Base-by-base conservation (phyloP, 2,888 invertebrate species). In the Stenichneumon culpator region DNA sequence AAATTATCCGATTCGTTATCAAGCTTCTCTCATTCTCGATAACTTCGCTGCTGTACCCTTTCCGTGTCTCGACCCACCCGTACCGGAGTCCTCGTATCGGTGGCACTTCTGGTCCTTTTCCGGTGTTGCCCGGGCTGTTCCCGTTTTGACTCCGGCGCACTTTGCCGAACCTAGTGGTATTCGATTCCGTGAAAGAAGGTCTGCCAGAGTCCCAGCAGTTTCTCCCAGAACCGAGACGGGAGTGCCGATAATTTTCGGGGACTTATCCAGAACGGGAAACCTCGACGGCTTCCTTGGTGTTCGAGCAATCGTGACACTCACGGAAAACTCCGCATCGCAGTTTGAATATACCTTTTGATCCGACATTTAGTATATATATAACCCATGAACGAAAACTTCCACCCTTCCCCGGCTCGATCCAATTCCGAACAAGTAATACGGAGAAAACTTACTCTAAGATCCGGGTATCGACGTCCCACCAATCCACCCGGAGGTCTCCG, bases 1-100 rank as follows among this genome's bases (percentile, higher is more conserved):
- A 79, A 85, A 85, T 85, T 85, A 84, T 81, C 74, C 77, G 63
- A 28, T 54, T 77, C 77, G 69, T 84, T 84, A 79, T 74, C 54
- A 14, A 67, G 54, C 50, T 36, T 79, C 68, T 47, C 57, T 68
- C 52, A 36, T 75, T 73, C 78, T 78, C 52, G 74, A 68, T 69
- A 74, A 74, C 52, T 79, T 65, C 22, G 69, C 57, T 75, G 73
- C 69, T 73, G 79, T 72, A 70, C 52, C 47, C 44, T 47, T 11
- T 1, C 39, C 39, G 9, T 2, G 2, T 44, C 80, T 68, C 50
- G 22, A 44, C 60, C 74, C 36, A 19, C 19, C 11, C 19, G n/a
- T 6, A 39, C 16, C 25, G 47, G 36, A 44, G 14, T 73, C 57
- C 25, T 36, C 52, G 63, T 52, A 39, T 19, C 14, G 22, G n/a